A percentile compares a stretch with the other conserved stretches of the same genome.
Conservation (phyloP, 2,113 vertebrate species). For the Psittacula cyanocephala region DNA sequence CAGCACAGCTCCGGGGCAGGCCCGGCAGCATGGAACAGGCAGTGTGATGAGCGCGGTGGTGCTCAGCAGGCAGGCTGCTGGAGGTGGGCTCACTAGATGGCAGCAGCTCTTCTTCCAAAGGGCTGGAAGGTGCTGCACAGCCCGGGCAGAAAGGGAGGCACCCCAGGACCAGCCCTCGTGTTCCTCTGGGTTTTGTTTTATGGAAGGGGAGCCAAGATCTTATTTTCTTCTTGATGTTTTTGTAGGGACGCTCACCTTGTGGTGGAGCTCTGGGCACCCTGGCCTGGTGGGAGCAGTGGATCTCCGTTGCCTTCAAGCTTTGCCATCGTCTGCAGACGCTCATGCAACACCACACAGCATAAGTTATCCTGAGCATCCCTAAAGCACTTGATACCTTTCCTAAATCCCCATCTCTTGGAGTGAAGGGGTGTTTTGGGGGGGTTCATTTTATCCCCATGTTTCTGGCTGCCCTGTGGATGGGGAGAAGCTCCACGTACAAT, state of each 20-base stretch:
- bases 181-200: not conserved
- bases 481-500: fast-evolving
- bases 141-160: not conserved
- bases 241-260: not conserved
- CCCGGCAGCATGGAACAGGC: fast-evolving
- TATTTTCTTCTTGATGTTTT: not conserved
- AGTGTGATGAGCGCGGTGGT: fast-evolving
- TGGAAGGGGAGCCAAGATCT: not conserved
- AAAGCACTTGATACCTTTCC: not conserved
- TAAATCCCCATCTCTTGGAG: not conserved
- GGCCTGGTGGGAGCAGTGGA: fast-evolving
- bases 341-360: fast-evolving
- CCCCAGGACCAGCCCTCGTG: fast-evolving
- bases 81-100: constrained; percentile 30
- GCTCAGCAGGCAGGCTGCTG: not conserved
- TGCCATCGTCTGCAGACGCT: fast-evolving
- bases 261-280: fast-evolving
- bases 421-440: too few relatives aligned
- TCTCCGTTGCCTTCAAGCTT: fast-evolving
- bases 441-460: not conserved
- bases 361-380: not conserved
- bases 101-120: not conserved
- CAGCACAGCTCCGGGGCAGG: fast-evolving
- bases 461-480: not conserved
- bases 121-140: not conserved